These are phyloP conservation scores for Balanococcus diminutus DNA, from an alignment of 2,888 invertebrate genomes.

Conservation along the genomic window DNA sequence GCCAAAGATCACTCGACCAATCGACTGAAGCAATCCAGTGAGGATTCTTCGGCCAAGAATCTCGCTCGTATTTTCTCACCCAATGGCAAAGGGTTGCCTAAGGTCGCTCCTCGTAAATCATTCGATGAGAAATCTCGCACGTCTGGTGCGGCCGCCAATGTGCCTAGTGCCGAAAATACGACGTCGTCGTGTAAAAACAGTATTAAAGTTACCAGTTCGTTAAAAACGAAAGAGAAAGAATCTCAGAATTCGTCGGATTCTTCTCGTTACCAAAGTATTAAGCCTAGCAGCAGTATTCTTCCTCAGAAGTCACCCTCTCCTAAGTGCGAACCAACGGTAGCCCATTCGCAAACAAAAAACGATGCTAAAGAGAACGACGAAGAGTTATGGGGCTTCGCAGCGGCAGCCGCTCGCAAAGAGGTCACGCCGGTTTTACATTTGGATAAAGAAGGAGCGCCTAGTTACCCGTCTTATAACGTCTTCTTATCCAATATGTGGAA, in stretches of 20 bases:
- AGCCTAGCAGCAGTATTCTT: slow-evolving; percentile 56
- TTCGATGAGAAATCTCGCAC: not conserved
- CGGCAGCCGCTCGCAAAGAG: slow-evolving; percentile 64
- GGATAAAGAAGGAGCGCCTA: slow-evolving; percentile 49
- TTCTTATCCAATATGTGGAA: slow-evolving; percentile 38
- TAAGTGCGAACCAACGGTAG: not conserved
- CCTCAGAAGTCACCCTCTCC: slow-evolving; percentile 54
- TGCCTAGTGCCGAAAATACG: not conserved
- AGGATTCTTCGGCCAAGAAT: not conserved
- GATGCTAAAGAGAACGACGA: not conserved
- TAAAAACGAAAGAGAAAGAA: slow-evolving; percentile 15
- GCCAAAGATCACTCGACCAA: not conserved
- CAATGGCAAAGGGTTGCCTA: not conserved
- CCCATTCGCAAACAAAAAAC: not conserved
- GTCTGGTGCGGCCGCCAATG: not conserved
- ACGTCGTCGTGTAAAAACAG: not conserved
- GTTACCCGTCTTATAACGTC: slow-evolving; percentile 38
- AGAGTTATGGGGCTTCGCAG: slow-evolving; percentile 68
- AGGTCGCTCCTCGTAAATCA: not conserved
- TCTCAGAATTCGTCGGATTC: slow-evolving; percentile 33
- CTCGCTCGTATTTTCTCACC: not conserved
- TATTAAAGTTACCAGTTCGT: slow-evolving; percentile 11
- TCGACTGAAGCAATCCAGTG: not conserved
- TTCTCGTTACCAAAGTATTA: slow-evolving; percentile 26
- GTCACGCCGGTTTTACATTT: slow-evolving; percentile 47